Base-by-base conservation (phyloP, 2,113 vertebrate genomes). In the Pteronura brasiliensis region DNA sequence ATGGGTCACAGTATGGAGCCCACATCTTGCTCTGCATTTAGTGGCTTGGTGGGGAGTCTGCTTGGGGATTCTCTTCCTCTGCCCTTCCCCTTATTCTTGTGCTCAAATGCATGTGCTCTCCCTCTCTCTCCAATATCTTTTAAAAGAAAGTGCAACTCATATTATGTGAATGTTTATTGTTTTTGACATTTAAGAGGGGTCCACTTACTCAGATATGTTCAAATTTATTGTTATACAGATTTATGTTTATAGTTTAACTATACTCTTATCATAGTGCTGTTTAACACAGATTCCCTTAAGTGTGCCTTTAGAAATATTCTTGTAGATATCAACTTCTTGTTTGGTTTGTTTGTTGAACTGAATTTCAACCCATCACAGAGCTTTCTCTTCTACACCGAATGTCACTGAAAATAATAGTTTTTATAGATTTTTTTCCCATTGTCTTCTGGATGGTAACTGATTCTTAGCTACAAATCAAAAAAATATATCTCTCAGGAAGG, bases 301-400 rank as follows among this genome's bases (percentile, higher is more conserved):
- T 1, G 4, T 20, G 6, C 25, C 63, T 72, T 96, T 82, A 42
- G 63, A 88, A 76, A 94, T 55, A 90, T 20, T 90, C 42, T 74
- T 90, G 65, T 39, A 65, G 52, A 23, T 95, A 95, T 61, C 0
- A 67, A 96, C 76, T 92, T 91, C 15, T 82, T 80, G 72, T 90
- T 95, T 67, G 49, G 29, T 95, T 96, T 97, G 83, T 96, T 96
- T 96, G 61, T 92, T 97, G 94, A 95, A 95, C 76, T 93, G 79
- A 95, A 96, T 86, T 96, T 95, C 65, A 96, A 11, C 71, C 55
- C 55, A 81, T 95, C 90, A 89, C 31, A 47, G 47, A 85, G 34
- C 84, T 67, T 98, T 65, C 61, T 82, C 4, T 44, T 65, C 10
- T 87, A 77, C 39, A 91, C 21, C 63, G 52, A 84, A 47, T 84